Base-by-base conservation (phyloP, 2,888 invertebrate species). In the Acronicta aceris region DNA sequence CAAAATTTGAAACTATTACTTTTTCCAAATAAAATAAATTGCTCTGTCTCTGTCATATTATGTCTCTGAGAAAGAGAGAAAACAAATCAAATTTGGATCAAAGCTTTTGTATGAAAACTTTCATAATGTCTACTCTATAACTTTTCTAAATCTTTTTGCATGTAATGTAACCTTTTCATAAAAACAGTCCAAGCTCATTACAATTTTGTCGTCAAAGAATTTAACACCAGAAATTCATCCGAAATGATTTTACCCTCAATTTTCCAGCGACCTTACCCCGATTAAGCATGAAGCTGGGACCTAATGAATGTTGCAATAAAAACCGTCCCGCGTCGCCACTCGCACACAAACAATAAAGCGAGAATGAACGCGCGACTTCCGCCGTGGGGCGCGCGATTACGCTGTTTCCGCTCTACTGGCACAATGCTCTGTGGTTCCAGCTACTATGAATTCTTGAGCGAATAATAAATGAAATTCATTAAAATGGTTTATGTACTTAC, bases 311-410 rank as follows among this genome's bases (percentile, higher is more conserved):
- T 51, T 46, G 54, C 54, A 58, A 70, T 70, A 65, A 65, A 71
- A 72, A 66, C 64, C 60, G 41, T 59, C 62, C 50, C 52, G 58
- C 55, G 50, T 67, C 62, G 55, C 65, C 69, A 64, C 56, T 56
- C 42, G 59, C 76, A 57, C 60, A 68, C 71, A 68, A 76, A 76
- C 76, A 79, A 76, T 78, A 76, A 76, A 69, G 69, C 66, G 55
- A 50, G 65, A 69, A 76, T 72, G 72, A 74, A 77, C 65, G 72
- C 77, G 72, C 66, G 61, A 70, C 72, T 71, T 77, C 76, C 77
- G 76, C 59, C 54, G 59, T 55, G 66, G 66, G 62, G 62, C 64
- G 71, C 41, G 56, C 69, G 75, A 71, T 76, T 76, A 74, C 75
- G 63, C 58, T 61, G 68, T 65, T 71, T 73, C 71, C 73, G 71